These are phyloP conservation scores for Porites lobata DNA, from an alignment of 92 coral and sea anemone genomes.

Conservation along the genomic window DNA sequence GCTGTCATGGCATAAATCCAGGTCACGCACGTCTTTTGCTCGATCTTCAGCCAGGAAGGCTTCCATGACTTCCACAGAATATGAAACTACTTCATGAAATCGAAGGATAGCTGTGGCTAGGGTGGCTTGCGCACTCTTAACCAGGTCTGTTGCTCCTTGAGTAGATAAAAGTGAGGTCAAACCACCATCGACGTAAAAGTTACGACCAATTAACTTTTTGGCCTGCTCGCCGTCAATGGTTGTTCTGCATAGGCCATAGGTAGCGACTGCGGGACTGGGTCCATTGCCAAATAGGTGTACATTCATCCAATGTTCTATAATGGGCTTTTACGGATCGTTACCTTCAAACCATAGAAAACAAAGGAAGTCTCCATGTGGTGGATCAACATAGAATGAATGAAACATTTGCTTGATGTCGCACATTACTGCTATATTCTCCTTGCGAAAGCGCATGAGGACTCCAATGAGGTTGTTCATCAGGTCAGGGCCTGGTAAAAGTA, in stretches of 20 bases:
- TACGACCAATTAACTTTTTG: constrained; percentile 39
- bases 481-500: constrained; percentile 76
- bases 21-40: constrained; percentile 41
- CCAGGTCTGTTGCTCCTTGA: constrained; percentile 48
- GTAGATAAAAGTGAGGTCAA: constrained; percentile 29
- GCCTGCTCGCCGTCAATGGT: constrained; percentile 56
- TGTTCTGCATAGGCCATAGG: constrained; percentile 65
- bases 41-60: constrained; percentile 58
- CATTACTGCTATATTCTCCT: constrained; percentile 52
- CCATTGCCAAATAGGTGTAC: constrained; percentile 80
- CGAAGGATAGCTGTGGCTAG: constrained; percentile 55
- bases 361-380: constrained; percentile 72
- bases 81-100: constrained; percentile 64
- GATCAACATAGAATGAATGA: constrained; percentile 69
- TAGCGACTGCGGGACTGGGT: constrained; percentile 75
- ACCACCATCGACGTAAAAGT: constrained; percentile 70
- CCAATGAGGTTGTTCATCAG: constrained; percentile 69
- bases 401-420: constrained; percentile 59
- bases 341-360: constrained; percentile 75
- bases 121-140: constrained; percentile 49
- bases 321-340: constrained; percentile 53
- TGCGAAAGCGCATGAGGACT: constrained; percentile 61
- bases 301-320: constrained; percentile 74
- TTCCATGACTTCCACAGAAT: constrained; percentile 54
- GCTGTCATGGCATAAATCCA: constrained; percentile 25